phyloP scores from a whole-genome alignment of 2,113 vertebrate genomes.

The Sprattus sprattus region DNA sequence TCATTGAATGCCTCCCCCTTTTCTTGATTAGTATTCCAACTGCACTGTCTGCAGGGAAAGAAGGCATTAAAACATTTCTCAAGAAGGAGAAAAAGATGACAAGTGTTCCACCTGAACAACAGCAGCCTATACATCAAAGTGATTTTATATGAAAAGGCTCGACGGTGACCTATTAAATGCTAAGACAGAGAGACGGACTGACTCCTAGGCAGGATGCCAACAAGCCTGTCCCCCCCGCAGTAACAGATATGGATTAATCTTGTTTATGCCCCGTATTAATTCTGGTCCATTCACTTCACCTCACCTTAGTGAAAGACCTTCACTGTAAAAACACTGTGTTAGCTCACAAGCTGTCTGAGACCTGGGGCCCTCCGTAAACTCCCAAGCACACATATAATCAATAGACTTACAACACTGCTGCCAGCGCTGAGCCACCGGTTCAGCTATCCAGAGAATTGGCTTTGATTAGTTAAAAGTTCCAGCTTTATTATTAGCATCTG shows the following conservation, averaged over 20 bases:
- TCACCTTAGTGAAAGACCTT: not conserved
- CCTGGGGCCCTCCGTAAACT: not conserved
- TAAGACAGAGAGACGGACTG: not conserved
- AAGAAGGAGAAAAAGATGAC: not conserved
- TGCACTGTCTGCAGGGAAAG: not conserved
- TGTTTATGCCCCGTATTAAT: conserved; percentile 41
- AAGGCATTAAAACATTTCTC: not conserved
- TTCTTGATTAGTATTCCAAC: not conserved
- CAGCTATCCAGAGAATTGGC: no score
- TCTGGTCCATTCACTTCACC: conserved; percentile 37
- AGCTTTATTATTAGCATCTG: no score
- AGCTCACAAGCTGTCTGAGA: not conserved
- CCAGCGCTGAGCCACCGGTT: not conserved
- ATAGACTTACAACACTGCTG: not conserved
- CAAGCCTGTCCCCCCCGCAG: conserved; percentile 35
- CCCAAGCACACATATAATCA: not conserved
- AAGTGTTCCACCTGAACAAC: not conserved
- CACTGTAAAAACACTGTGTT: conserved; percentile 25
- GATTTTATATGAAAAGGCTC: not conserved
- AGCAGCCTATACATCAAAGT: not conserved
- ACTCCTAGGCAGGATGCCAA: conserved; percentile 55
- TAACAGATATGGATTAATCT: conserved; percentile 43
- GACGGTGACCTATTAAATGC: not conserved
- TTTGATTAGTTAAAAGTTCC: no score
- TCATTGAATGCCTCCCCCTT: not conserved